These are phyloP conservation scores for Stomorhina lunata DNA, from an alignment of 2,888 invertebrate genomes.

Conservation along the genomic window DNA sequence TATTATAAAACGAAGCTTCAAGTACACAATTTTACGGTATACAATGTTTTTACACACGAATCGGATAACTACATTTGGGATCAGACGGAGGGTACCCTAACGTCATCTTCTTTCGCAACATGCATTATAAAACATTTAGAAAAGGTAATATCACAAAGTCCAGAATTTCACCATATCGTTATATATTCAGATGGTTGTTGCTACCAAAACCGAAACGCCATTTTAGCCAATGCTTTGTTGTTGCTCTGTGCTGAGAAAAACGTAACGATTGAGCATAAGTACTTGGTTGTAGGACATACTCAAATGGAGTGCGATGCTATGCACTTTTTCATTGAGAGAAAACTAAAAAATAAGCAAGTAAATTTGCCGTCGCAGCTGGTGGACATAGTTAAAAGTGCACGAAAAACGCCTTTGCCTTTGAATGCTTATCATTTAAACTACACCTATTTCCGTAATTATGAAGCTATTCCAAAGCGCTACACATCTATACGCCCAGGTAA, in stretches of 20 bases:
- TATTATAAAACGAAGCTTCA: constrained; percentile 8
- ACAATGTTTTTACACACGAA: not conserved
- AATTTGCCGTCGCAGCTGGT: not conserved
- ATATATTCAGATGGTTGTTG: not conserved
- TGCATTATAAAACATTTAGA: too few relatives aligned
- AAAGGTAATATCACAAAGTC: too few relatives aligned
- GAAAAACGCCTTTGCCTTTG: not conserved
- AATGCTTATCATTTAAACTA: not conserved
- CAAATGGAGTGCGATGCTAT: too few relatives aligned
- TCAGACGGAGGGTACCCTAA: too few relatives aligned
- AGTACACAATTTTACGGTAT: not conserved
- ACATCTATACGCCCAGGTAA: not conserved
- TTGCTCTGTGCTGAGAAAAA: too few relatives aligned
- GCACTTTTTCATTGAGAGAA: not conserved
- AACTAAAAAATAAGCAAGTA: not conserved
- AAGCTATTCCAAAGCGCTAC: not conserved
- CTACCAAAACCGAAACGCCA: not conserved
- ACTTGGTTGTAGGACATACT: too few relatives aligned
- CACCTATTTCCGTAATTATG: not conserved
- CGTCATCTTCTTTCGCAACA: too few relatives aligned
- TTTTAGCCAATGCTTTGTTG: not conserved
- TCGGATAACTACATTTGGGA: not conserved
- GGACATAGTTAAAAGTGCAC: not conserved
- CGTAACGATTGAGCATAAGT: too few relatives aligned
- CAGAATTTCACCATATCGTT: too few relatives aligned